phyloP scores from a whole-genome alignment of 2,797 vertebrate genomes.

The Clamator glandarius region DNA sequence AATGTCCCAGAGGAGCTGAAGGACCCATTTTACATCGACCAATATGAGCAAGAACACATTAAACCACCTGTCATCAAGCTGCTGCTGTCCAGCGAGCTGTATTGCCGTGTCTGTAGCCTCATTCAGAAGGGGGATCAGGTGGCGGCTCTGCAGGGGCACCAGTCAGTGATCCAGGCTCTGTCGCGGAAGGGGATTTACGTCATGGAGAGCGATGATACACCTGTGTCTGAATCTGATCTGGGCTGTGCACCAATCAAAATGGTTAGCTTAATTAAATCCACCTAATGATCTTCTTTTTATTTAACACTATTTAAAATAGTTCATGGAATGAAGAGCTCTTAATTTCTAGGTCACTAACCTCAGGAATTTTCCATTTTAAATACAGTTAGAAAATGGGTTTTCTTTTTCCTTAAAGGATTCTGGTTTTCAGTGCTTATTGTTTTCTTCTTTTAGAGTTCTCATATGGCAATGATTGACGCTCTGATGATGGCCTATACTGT shows the following conservation, averaged over 20 bases:
- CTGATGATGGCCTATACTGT: slow-evolving; percentile 99
- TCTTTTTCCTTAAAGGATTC: neutral
- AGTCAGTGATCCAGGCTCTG: slow-evolving; percentile 92
- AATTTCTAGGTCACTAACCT: slow-evolving; percentile 18
- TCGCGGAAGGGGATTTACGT: slow-evolving; percentile 97
- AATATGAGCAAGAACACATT: slow-evolving; percentile 98
- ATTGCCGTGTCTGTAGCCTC: slow-evolving; percentile 95
- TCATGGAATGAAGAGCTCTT: neutral
- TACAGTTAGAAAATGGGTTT: neutral
- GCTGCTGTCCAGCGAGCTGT: slow-evolving; percentile 93
- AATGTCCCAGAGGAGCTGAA: slow-evolving; percentile 95
- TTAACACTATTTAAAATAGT: neutral
- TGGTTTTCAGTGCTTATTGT: neutral
- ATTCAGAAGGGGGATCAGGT: slow-evolving; percentile 96
- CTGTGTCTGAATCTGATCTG: slow-evolving; percentile 91
- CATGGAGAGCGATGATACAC: slow-evolving; percentile 93
- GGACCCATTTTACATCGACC: slow-evolving; percentile 97
- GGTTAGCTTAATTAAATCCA: slow-evolving; percentile 83
- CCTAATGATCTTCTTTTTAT: slow-evolving; percentile 25
- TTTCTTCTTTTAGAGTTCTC: slow-evolving; percentile 85
- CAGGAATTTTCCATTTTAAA: neutral
- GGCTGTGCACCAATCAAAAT: slow-evolving; percentile 92
- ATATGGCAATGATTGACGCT: slow-evolving; percentile 97
- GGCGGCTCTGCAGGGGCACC: slow-evolving; percentile 91
- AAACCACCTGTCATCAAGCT: slow-evolving; percentile 94